Conservation (phyloP, 2,888 invertebrate species). For the Plagiodera versicolora region DNA sequence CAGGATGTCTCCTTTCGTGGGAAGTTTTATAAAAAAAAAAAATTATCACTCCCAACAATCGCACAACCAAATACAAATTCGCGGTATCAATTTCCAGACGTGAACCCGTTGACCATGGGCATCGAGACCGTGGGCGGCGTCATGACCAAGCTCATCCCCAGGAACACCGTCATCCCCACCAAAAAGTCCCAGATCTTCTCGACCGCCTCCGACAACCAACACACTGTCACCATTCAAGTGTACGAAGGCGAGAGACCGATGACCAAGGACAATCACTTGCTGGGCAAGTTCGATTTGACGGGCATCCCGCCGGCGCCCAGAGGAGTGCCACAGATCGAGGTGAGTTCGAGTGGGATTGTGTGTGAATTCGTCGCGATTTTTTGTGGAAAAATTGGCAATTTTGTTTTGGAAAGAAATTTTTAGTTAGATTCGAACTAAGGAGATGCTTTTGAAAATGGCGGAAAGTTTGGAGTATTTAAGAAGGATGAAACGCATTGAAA, state of each 20-base stretch:
- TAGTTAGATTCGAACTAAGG: too few relatives aligned
- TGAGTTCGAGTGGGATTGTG: too few relatives aligned
- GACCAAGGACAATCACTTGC: conserved; percentile 98
- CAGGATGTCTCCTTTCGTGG: too few relatives aligned
- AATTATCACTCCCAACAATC: too few relatives aligned
- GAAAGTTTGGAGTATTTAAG: too few relatives aligned
- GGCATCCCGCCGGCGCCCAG: conserved; percentile 95
- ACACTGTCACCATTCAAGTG: conserved; percentile 89
- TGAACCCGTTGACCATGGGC: conserved; percentile 98
- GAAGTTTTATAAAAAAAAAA: too few relatives aligned
- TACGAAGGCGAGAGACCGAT: conserved; percentile 71
- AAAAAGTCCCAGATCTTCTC: conserved; percentile 99
- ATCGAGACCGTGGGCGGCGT: conserved; percentile 99
- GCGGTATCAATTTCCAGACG: conserved; percentile 66
- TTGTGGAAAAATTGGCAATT: too few relatives aligned
- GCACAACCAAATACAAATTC: too few relatives aligned
- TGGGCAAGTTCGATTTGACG: conserved; percentile 97
- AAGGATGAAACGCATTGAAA: too few relatives aligned
- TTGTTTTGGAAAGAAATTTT: too few relatives aligned
- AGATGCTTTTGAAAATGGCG: too few relatives aligned
- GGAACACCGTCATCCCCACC: conserved; percentile 98
- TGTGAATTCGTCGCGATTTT: too few relatives aligned
- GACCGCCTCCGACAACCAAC: conserved; percentile 98
- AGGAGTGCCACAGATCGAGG: conserved; percentile 93
- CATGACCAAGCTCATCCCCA: conserved; percentile 97